Conservation (phyloP, 1,140 invertebrate species). For the Teleogryllus occipitalis region DNA sequence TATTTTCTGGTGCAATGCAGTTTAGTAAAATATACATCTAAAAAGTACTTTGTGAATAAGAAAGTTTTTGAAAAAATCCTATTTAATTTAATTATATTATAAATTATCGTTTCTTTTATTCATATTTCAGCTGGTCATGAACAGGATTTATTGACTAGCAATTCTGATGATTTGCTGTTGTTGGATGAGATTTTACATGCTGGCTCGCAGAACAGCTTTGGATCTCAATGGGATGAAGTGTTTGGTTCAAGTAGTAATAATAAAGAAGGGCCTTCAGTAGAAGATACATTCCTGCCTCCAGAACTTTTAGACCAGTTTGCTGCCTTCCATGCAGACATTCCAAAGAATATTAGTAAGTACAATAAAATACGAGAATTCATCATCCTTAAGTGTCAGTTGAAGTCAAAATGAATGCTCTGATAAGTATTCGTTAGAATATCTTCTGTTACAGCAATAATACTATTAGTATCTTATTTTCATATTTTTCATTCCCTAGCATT, state of each 20-base stretch:
- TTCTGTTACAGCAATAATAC: no score
- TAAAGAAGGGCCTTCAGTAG: neutral
- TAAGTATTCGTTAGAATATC: no score
- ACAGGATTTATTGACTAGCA: conserved; percentile 30
- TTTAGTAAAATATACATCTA: no score
- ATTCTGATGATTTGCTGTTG: conserved; percentile 34
- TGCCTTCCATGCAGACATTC: neutral
- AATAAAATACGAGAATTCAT: no score
- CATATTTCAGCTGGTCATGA: neutral
- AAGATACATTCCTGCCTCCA: conserved; percentile 17
- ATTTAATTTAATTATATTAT: neutral
- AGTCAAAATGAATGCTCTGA: no score
- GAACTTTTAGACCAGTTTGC: conserved; percentile 17
- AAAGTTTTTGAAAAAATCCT: no score
- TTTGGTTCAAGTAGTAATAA: conserved; percentile 23
- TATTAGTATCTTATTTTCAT: no score
- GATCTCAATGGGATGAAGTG: conserved; percentile 31
- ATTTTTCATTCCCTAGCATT: no score
- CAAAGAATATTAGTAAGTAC: neutral
- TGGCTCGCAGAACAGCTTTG: conserved; percentile 26
- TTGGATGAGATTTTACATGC: conserved; percentile 35
- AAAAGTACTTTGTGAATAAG: no score
- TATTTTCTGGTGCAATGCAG: no score
- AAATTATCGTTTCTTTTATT: conserved; percentile 11
- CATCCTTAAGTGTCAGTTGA: no score